A percentile compares a stretch with the other conserved stretches of the same genome.
phyloP scores from a whole-genome alignment of 1,140 invertebrate species.

The Mylabris phalerata region DNA sequence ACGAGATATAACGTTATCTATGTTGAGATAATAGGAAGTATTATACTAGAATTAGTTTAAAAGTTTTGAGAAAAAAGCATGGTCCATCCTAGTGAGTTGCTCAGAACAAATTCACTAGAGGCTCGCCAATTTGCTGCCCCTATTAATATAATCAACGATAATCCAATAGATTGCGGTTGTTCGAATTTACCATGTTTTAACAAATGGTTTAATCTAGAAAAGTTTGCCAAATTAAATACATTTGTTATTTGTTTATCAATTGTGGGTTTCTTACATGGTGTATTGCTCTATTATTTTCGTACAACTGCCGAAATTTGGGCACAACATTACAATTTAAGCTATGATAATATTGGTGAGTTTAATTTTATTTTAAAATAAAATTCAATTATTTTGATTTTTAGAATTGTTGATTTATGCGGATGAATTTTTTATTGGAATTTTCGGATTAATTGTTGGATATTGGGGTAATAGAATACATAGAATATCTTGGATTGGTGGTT shows the following conservation, averaged over 20 bases:
- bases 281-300: slow-evolving; percentile 49
- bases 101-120: slow-evolving; percentile 37
- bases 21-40: too few relatives aligned
- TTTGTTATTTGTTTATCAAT: slow-evolving; percentile 48
- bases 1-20: background rate
- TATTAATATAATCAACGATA: slow-evolving; percentile 41
- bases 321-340: slow-evolving; percentile 29
- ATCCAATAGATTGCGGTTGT: slow-evolving; percentile 57
- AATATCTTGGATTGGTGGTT: slow-evolving; percentile 51
- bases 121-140: slow-evolving; percentile 43
- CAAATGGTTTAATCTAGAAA: slow-evolving; percentile 46
- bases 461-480: slow-evolving; percentile 55
- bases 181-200: slow-evolving; percentile 46
- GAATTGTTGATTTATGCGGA: slow-evolving; percentile 52
- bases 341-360: slow-evolving; percentile 25
- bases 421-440: slow-evolving; percentile 47
- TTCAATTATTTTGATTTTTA: slow-evolving; percentile 36
- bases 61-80: slow-evolving; percentile 19
- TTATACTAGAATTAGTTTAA: too few relatives aligned
- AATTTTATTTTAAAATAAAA: background rate
- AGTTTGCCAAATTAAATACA: slow-evolving; percentile 49
- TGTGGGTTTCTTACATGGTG: slow-evolving; percentile 49
- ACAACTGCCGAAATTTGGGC: slow-evolving; percentile 45
- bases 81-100: slow-evolving; percentile 35
- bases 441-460: slow-evolving; percentile 49